Conservation (phyloP, 2,113 vertebrate genomes). For the Fulmarus glacialis region DNA sequence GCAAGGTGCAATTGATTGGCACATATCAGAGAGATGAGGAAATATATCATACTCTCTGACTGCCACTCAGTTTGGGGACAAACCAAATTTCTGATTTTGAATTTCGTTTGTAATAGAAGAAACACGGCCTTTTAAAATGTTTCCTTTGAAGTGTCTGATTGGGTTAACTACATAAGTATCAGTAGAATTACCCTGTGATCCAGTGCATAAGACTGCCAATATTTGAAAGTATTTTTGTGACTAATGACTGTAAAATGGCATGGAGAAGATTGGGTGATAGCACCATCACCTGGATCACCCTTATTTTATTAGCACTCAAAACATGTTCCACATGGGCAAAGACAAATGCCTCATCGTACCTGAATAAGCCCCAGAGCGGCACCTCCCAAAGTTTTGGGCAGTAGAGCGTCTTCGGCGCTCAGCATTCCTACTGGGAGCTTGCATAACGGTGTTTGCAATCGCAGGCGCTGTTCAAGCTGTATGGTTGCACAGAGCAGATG, state of each 20-base stretch:
- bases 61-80: not conserved
- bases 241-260: not conserved
- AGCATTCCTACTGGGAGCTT: not conserved
- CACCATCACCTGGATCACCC: not conserved
- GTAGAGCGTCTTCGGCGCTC: rapidly evolving
- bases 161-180: not conserved
- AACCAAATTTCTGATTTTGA: not conserved
- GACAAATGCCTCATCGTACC: not conserved
- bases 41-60: not conserved
- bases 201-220: not conserved
- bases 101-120: not conserved
- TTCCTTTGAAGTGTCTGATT: not conserved
- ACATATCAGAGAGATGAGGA: not conserved
- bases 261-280: not conserved
- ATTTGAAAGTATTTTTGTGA: not conserved
- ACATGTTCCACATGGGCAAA: rapidly evolving
- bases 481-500: not conserved
- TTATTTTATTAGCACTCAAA: not conserved
- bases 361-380: not conserved
- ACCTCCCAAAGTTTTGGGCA: not conserved
- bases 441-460: rapidly evolving
- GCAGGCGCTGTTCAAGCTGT: not conserved
- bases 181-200: not conserved
- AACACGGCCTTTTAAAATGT: not conserved
- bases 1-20: not conserved